Base-by-base conservation (phyloP, 2,113 vertebrate species). In the Ptilorrhoa leucosticta region DNA sequence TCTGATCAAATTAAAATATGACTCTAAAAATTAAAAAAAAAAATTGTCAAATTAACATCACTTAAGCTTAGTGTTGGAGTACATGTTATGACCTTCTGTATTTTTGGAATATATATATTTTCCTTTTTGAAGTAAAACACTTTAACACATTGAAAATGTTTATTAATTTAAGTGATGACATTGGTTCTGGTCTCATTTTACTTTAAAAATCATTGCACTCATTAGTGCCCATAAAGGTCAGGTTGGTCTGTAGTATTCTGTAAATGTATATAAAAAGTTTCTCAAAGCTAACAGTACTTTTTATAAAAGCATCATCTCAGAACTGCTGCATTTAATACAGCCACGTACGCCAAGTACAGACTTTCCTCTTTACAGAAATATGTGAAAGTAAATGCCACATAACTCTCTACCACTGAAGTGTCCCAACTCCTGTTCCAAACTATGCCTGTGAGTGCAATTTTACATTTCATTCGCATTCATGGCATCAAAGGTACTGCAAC, bases 31-130 rank as follows among this genome's bases (percentile, higher is more conserved):
- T 91, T 66, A 17, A 58, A 18, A 50, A 50, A 40, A 57, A 78
- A 96, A 86, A 96, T 96, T 96, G 96, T 98, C 97, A 97, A 97
- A 97, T 97, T 95, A 97, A 97, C 95, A 97, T 97, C 97, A 94
- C 94, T 94, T 97, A 97, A 97, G 95, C 94, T 91, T 96, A 97
- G 93, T 83, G 97, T 97, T 91, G 90, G 79, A 97, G 87, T 64
- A 95, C 91, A 75, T 94, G 90, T 87, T 84, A 92, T 7, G 54
- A 93, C 65, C 87, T 92, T 78, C 88, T 65, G 19, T 85, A 37
- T 76, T 97, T 93, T 92, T 83, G 30, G 84, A 97, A 96, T 94
- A 97, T 23, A 93, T 33, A 10, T 91, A 5, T 96, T 96, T 95
- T 96, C 87, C 13, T 57, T 93, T 96, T 97, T 97, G 95, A 97